Evolutionary conservation across 2,888 invertebrate genomes (phyloP).

Genomic region (Pecten maximus): DNA sequence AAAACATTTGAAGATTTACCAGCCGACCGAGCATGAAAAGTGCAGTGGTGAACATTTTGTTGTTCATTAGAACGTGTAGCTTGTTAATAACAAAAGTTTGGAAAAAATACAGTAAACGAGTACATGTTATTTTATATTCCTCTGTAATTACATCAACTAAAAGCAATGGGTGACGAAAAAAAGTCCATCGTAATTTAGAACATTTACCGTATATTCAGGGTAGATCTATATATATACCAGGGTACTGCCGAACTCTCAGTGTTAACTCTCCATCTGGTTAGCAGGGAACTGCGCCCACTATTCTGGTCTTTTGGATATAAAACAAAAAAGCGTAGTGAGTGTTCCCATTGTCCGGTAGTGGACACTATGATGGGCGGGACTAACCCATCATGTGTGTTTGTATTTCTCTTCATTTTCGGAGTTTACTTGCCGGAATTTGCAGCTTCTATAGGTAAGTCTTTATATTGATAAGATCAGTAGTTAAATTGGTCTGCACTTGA

Average conservation of each 20-base stretch:
- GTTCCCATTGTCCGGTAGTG: not conserved
- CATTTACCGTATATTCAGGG: not conserved
- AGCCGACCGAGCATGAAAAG: too few species aligned
- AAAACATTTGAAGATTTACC: too few species aligned
- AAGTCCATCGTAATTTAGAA: not conserved
- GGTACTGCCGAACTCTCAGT: not conserved
- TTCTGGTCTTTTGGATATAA: not conserved
- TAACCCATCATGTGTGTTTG: not conserved
- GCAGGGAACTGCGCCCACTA: not conserved
- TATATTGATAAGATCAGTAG: not conserved
- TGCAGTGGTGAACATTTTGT: too few species aligned
- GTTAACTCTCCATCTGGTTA: not conserved
- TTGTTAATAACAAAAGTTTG: too few species aligned
- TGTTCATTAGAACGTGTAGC: too few species aligned
- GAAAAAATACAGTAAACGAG: too few species aligned
- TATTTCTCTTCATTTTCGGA: not conserved
- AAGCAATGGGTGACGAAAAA: too few species aligned
- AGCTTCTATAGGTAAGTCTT: not conserved
- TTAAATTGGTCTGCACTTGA: too few species aligned
- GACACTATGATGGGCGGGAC: constrained; percentile 6
- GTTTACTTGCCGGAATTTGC: not conserved
- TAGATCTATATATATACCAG: not conserved
- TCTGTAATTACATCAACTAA: too few species aligned
- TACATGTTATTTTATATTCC: too few species aligned
- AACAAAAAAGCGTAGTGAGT: not conserved